Base-by-base conservation (phyloP, 2,113 vertebrate species). In the Chionodraco myersi region DNA sequence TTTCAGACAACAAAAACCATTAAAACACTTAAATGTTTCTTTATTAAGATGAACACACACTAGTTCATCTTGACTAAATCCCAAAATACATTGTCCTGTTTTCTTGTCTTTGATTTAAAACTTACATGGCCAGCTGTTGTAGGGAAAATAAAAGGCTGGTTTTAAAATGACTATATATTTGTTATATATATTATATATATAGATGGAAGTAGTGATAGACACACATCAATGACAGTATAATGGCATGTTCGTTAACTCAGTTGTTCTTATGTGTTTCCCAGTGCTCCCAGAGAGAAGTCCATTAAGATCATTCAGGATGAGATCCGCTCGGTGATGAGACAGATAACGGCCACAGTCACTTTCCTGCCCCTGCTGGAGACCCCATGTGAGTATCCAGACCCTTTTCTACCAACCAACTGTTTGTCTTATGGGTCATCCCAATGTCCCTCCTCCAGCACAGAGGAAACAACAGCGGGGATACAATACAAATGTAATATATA, bases 231-330 rank as follows among this genome's bases (percentile, higher is more conserved):
- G 15, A 51, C 53, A 11, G 36, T 48, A 12, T n/a, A 34, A n/a
- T 41, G 7, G 36, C 1, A 12, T 15, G 26, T 30, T 10, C 36
- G 6, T 75, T 53, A 34, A 65, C 8, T 18, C 3, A 7, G 3
- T 30, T 41, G 36, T 45, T 69, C 16, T 59, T 53, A 0, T 62
- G 23, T 84, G 65, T 68, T 53, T 59, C 21, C 8, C 89, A 99
- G 98, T 30, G 86, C 90, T 85, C 95, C 97, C 41, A 95, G 97
- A 83, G 96, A 98, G 58, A 99, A 98, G 88, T 97, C 98, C 61
- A 96, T 97, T 53, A 99, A 98, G 88, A 95, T 95, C 71, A 97
- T 99, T 72, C 97, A 99, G 88, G 96, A 98, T 86, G 98, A 99
- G 94, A 98, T 99, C 76, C 96, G 97, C 71, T 98, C 97, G 0